Evolutionary conservation across 2,113 vertebrate species (phyloP), one percentile per base, ranked within the genome.

Genomic region (Trematomus loennbergii): DNA sequence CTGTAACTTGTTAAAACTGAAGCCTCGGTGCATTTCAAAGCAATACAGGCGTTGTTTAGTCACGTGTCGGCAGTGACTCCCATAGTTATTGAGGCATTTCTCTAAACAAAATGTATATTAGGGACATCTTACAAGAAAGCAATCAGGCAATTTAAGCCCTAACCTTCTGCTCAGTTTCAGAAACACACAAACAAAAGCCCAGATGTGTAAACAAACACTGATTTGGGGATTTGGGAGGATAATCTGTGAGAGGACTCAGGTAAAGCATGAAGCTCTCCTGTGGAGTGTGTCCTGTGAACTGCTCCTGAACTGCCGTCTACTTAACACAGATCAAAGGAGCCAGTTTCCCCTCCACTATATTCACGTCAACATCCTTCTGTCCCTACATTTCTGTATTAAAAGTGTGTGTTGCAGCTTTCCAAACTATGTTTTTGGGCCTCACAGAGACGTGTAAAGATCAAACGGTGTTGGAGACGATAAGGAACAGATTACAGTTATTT

Each of bases 401-500:
- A 29, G 29, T 8, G 76, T 58, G 66, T 46, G 60, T 18, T 72
- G 66, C 63, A 70, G 84, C 55, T 54, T 60, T 36, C 33, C 64
- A 76, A 71, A 84, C 81, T 89, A 49, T 82, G 79, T 75, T 79
- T 87, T 48, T 82, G 29, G 29, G 33, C 36, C 68, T 83, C 79
- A 81, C 83, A 65, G 81, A 85, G 86, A 88, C 91, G 85, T 87
- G 84, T 78, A 82, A 75, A 92, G 91, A 94, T 94, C 92, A 95
- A 96, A 95, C 73, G 50, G 16, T 60, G 22, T 46, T 61, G 72
- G 29, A 81, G 81, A 77, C 60, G 89, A 91, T 89, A 80, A 91
- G 79, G 70, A 87, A 90, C 89, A 91, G 93, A 94, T 93, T 91
- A 93, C 87, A 93, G 94, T 91, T 92, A 92, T 84, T 89, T 88